Evolutionary conservation across 2,113 vertebrate genomes (phyloP).

Genomic region (Micromys minutus): DNA sequence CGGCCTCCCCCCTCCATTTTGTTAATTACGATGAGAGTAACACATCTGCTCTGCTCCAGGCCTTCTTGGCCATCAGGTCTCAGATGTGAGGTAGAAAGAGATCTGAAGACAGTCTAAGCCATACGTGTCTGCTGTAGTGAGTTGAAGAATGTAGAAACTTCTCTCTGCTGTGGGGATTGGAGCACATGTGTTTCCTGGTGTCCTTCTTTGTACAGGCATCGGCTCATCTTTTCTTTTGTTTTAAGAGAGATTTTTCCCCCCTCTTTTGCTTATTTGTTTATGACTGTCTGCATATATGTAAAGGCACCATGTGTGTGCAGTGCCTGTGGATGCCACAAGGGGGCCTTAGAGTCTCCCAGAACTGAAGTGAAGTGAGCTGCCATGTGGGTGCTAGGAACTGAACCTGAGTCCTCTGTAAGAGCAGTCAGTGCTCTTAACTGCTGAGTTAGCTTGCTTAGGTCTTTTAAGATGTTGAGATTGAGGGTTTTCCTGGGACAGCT

Average conservation of each 20-base stretch:
- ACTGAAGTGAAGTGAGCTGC: neutral
- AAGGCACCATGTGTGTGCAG: neutral
- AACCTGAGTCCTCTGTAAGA: neutral
- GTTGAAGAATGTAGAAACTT: neutral
- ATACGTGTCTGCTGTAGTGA: neutral
- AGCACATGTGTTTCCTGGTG: neutral
- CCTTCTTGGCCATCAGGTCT: neutral
- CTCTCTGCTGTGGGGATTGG: rapidly evolving
- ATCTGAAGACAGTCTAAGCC: neutral
- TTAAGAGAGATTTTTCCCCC: neutral
- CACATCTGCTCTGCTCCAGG: constrained; percentile 43
- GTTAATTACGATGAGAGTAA: constrained; percentile 53
- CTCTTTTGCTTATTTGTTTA: neutral
- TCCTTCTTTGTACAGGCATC: neutral
- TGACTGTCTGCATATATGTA: neutral
- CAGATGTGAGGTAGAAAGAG: neutral
- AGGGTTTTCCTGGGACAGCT: neutral
- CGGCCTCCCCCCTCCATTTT: constrained; percentile 64
- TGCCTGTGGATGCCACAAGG: neutral
- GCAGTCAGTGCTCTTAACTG: neutral
- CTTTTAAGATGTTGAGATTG: neutral
- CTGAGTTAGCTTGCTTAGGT: neutral
- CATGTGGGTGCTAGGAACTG: neutral
- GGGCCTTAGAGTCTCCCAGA: neutral
- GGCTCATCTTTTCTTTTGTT: neutral